Conservation (phyloP, 2,113 vertebrate species). For the Eptatretus burgeri region DNA sequence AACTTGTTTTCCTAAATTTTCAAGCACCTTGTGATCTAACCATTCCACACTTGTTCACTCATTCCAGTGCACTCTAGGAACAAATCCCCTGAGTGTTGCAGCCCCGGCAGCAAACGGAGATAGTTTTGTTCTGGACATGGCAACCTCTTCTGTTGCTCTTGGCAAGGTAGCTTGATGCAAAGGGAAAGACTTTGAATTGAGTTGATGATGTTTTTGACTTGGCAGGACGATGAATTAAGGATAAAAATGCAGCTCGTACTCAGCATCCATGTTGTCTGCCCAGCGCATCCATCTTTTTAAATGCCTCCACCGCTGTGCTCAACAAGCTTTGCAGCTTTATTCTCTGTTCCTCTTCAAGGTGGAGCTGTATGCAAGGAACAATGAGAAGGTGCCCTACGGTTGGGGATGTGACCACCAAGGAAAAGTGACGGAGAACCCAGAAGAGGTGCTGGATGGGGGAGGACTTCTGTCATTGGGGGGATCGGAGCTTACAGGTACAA, state of each 20-base stretch:
- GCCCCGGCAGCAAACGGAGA: conserved; percentile 21
- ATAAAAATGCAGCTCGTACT: neutral
- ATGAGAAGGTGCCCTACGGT: conserved; percentile 19
- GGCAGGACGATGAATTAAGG: neutral
- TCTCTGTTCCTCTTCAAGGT: conserved; percentile 1
- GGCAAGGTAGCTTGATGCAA: conserved; percentile 18
- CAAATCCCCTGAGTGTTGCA: conserved; percentile 25
- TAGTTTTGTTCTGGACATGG: conserved; percentile 30
- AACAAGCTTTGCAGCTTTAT: neutral
- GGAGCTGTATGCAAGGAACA: conserved; percentile 16
- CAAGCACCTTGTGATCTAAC: too few relatives aligned
- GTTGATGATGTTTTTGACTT: neutral
- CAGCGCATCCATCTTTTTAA: neutral
- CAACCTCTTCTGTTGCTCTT: conserved; percentile 24
- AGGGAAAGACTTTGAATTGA: neutral
- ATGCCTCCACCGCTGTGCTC: neutral
- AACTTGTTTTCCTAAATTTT: too few relatives aligned
- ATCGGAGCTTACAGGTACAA: conserved; percentile 21
- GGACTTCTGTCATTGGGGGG: conserved; percentile 26
- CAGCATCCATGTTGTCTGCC: neutral
- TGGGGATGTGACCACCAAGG: conserved; percentile 25
- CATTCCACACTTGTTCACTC: too few relatives aligned
- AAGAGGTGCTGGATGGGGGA: conserved; percentile 18
- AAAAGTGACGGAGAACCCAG: conserved; percentile 16
- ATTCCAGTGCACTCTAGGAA: conserved; percentile 24